Evolutionary conservation across 1,140 invertebrate genomes (phyloP), one percentile per base, ranked within the genome.

Genomic region (Drosophila kurseongensis): DNA sequence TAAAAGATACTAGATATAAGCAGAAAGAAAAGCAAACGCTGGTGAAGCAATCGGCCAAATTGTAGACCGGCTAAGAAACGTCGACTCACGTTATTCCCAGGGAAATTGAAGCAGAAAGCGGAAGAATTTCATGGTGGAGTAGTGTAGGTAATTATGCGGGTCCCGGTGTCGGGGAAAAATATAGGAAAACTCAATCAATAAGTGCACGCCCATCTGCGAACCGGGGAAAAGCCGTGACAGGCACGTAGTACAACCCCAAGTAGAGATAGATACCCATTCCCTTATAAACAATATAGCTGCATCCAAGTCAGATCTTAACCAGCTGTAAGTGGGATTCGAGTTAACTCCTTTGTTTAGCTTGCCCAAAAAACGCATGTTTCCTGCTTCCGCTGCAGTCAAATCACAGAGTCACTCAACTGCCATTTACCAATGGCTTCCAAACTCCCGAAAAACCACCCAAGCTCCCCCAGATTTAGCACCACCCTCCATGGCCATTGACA

Each of bases 61-160:
- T 51, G 52, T 77, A 45, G 50, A 62, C 57, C 40, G 58, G 54
- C 69, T 58, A 42, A 50, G 82, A 78, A 75, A 32, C 61, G 82
- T 85, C 75, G 82, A 82, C 82, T 85, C 82, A 85, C 54, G 65
- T 59, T 82, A 60, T 85, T 86, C 75, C 78, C 82, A 82, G 62
- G 59, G 66, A 50, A 47, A 56, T 41, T 72, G 74, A 62, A 38
- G 14, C 60, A 47, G 38, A 57, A 75, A 69, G 52, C 63, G 56
- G 42, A 83, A 75, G 75, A 83, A 66, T 75, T 62, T 57, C 27
- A 66, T 45, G 44, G 29, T 40, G 45, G 12, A 55, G 32, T 63
- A 44, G 35, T 55, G 38, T 56, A 67, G 78, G 65, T 80, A 80
- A 80, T 80, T 80, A 80, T 80, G 65, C 65, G 79, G 78, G 72